Conservation (phyloP, 2,113 vertebrate genomes). For the Ictalurus furcatus region DNA sequence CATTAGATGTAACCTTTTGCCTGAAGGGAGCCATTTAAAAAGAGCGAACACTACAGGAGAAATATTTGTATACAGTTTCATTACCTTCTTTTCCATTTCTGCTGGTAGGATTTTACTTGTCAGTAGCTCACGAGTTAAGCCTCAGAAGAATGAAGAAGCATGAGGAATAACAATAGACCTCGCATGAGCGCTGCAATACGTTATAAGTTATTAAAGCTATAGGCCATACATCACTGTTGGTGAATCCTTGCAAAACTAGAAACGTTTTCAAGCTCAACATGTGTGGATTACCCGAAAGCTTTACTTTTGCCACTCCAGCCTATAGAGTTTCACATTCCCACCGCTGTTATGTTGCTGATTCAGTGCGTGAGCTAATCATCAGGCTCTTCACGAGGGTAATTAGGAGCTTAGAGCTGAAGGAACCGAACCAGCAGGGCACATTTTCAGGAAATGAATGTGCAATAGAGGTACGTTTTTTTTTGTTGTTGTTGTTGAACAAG, state of each 20-base stretch:
- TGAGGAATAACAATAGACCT: background rate
- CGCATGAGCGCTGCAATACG: background rate
- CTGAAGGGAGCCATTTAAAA: background rate
- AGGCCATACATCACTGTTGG: background rate
- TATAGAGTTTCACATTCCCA: constrained; percentile 1
- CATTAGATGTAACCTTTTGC: background rate
- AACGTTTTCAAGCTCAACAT: background rate
- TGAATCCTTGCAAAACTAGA: background rate
- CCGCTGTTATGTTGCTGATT: background rate
- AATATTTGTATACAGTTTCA: background rate
- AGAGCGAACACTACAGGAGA: background rate
- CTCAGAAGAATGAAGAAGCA: background rate
- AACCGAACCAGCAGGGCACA: background rate
- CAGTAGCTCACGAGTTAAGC: background rate
- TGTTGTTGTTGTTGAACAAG: background rate
- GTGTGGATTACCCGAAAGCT: background rate
- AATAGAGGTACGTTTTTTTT: background rate
- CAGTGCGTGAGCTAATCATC: background rate
- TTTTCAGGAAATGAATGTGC: background rate
- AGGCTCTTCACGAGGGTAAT: background rate
- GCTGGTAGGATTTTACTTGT: background rate
- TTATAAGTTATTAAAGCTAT: background rate
- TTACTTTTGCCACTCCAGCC: background rate
- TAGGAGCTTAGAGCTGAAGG: background rate
- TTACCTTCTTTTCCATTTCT: background rate